Evolutionary conservation across 2,113 vertebrate species (phyloP), one percentile per base, ranked within the genome.

Genomic region (Strigops habroptila): DNA sequence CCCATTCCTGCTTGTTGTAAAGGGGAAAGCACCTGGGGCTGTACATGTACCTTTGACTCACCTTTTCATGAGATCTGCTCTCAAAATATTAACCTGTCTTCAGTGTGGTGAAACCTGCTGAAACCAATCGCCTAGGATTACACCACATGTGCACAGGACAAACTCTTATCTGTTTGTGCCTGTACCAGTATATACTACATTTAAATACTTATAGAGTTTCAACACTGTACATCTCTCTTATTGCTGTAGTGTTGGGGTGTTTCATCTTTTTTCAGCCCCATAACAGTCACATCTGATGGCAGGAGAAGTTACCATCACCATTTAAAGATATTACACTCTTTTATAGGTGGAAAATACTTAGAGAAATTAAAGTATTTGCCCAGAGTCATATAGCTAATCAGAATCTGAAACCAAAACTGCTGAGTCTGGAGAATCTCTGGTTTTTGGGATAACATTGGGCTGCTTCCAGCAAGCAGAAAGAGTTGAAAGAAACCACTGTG

Each of bases 371-470:
- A n/a, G 55, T n/a, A n/a, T 59, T n/a, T 59, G 33, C 22, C 21
- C 55, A n/a, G 33, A 59, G 33, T 59, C 55, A n/a, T 33, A n/a
- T 23, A n/a, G 9, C 55, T n/a, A 59, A 59, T n/a, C 55, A 59
- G 33, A 59, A 59, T n/a, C 33, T 59, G 33, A 59, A 59, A 59
- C 13, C 31, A 59, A 59, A 59, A 59, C 21, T 59, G 33, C 21
- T 23, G 55, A 59, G 55, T 59, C 31, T 59, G 44, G 55, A 69
- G 76, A 8, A 46, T 10, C 60, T 46, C 41, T 41, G 37, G 5
- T 0, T 25, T 14, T 39, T 1, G 6, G 65, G 33, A 27, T 46
- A 48, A 14, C 18, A 2, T 2, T 6, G 11, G 22, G 70, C 43
- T 85, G 43, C 22, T 35, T 33, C 33, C 7, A 30, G 35, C 28